Evolutionary conservation across 2,888 invertebrate genomes (phyloP).

Genomic region (Deilephila porcellus): DNA sequence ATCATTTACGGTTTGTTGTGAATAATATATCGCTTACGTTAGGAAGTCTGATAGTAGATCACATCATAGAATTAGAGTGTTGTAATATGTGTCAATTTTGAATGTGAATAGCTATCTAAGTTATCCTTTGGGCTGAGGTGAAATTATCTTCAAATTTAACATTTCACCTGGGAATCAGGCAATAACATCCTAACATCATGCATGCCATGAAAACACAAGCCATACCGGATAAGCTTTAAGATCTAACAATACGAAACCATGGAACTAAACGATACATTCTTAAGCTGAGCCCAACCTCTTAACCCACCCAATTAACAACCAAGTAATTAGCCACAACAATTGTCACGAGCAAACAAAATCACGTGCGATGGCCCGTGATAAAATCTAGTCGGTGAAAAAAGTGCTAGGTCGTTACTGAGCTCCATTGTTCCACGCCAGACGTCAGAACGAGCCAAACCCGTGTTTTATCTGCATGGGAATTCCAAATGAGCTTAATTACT

Average conservation of each 20-base stretch:
- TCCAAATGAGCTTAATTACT: constrained; percentile 25
- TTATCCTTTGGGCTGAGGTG: too few relatives aligned
- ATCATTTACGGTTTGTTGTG: too few relatives aligned
- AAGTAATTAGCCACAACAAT: constrained; percentile 6
- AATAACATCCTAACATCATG: too few relatives aligned
- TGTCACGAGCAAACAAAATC: constrained; percentile 1
- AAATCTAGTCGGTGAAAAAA: constrained; percentile 17
- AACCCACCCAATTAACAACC: background rate
- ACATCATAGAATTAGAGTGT: too few relatives aligned
- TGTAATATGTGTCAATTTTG: too few relatives aligned
- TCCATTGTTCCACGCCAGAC: constrained; percentile 15
- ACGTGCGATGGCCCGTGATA: constrained; percentile 13
- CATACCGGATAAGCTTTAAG: too few relatives aligned
- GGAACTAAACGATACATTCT: background rate
- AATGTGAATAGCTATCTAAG: too few relatives aligned
- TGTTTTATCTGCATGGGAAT: constrained; percentile 25
- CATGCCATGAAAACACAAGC: too few relatives aligned
- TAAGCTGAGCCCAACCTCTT: background rate
- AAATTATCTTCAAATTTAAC: too few relatives aligned
- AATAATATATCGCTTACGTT: too few relatives aligned
- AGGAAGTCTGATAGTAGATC: too few relatives aligned
- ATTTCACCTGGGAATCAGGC: too few relatives aligned
- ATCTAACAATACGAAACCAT: background rate
- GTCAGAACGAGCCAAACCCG: constrained; percentile 12
- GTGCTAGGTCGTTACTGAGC: constrained; percentile 16